Evolutionary conservation across 2,888 invertebrate genomes (phyloP).

Genomic region (Sepiola atlantica): DNA sequence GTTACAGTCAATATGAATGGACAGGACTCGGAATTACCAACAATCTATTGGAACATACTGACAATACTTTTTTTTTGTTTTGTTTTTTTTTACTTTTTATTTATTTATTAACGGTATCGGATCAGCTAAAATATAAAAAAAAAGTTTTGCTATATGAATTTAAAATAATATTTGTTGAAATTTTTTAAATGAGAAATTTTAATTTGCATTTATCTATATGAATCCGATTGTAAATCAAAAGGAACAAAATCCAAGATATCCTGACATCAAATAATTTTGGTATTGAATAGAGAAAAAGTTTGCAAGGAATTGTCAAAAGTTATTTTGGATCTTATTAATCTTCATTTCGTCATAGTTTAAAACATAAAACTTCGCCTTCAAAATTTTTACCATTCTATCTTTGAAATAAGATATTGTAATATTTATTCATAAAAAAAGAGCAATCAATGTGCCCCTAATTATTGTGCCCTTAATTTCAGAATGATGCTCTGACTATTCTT

Average conservation of each 20-base stretch:
- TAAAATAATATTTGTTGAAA: too few relatives aligned
- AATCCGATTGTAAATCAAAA: too few relatives aligned
- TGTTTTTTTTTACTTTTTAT: not conserved
- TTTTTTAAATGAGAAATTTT: too few relatives aligned
- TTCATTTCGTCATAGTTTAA: too few relatives aligned
- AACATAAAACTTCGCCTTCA: not conserved
- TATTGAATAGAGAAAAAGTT: too few relatives aligned
- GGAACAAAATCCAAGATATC: too few relatives aligned
- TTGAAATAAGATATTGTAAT: not conserved
- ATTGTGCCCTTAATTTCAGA: not conserved
- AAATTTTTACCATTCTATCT: not conserved
- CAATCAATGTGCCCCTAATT: not conserved
- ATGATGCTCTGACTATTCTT: not conserved
- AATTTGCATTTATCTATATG: too few relatives aligned
- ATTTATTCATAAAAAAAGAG: not conserved
- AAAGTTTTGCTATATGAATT: too few relatives aligned
- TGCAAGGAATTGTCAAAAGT: too few relatives aligned
- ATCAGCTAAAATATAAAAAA: not conserved
- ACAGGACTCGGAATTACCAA: not conserved
- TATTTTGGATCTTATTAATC: too few relatives aligned
- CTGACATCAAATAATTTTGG: too few relatives aligned
- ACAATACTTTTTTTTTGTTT: too few relatives aligned
- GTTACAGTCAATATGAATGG: not conserved
- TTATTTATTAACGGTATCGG: not conserved
- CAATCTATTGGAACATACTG: not conserved